Evolutionary conservation across 2,113 vertebrate species (phyloP), one percentile per base, ranked within the genome.

Genomic region (Zosterops pallidus): DNA sequence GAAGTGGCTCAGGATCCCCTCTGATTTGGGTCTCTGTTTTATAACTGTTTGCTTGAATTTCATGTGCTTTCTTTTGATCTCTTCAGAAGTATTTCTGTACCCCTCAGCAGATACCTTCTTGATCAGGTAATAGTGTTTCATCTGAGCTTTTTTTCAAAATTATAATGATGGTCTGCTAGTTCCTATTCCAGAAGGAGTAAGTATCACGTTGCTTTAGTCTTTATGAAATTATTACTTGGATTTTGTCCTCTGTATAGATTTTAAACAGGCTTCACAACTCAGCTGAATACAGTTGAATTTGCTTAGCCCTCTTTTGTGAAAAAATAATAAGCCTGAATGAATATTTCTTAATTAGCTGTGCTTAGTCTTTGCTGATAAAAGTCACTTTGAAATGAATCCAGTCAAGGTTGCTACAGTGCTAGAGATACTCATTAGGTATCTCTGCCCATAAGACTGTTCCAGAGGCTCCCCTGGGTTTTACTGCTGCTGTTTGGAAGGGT

Each of bases 281-380:
- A 79, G 26, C 23, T 88, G 49, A 94, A 93, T 74, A 49, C 26
- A 76, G 63, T 29, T 90, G 53, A 65, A 86, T 94, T 95, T 90
- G 19, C 49, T 90, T 90, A 78, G 37, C 28, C 4, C 25, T 78
- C 77, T 64, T 79, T 80, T 84, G 55, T 92, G 59, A 77, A 78
- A 88, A 79, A 96, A 79, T 80, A 82, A 89, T 77, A 85, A 90
- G 26, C 56, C 22, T 81, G 84, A 91, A 81, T 87, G 87, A 85
- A 81, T 83, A 85, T 87, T 91, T 95, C 75, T 90, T 95, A 93
- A 95, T 96, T 96, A 95, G 44, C 44, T 17, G 16, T 86, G 52
- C 21, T 59, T 85, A 75, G 82, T 71, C 44, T 67, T 95, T 81
- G 70, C 84, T 88, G 84, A 82, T 83, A 85, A 83, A 92, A 96